phyloP scores from a whole-genome alignment of 2,888 invertebrate species.

The Dyspetes luteomarginatus region DNA sequence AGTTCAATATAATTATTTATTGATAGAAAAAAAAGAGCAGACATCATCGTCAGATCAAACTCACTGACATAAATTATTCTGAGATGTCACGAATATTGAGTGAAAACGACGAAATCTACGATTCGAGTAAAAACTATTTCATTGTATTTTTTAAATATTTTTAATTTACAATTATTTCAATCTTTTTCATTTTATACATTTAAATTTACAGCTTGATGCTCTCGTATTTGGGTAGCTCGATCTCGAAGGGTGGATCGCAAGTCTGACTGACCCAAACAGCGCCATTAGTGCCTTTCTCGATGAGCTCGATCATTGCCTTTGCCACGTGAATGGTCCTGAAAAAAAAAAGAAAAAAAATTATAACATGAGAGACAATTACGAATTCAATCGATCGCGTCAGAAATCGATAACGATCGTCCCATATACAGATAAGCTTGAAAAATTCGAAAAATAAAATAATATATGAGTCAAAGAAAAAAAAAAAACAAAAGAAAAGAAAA shows the following conservation, averaged over 20 bases:
- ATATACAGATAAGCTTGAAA: not conserved
- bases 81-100: not conserved
- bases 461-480: not conserved
- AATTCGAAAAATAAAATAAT: not conserved
- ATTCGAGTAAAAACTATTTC: not conserved
- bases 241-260: slow-evolving; percentile 71
- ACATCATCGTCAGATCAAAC: too few relatives aligned
- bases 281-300: slow-evolving; percentile 74
- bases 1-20: slow-evolving; percentile 20
- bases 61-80: not conserved
- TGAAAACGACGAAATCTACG: slow-evolving; percentile 19
- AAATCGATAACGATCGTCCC: not conserved
- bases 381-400: not conserved
- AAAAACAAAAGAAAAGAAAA: not conserved
- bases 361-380: not conserved
- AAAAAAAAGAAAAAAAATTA: slow-evolving; percentile 22
- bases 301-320: slow-evolving; percentile 72
- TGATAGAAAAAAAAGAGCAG: not conserved
- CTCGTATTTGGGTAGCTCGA: slow-evolving; percentile 65
- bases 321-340: slow-evolving; percentile 74
- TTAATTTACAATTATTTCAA: not conserved
- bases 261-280: slow-evolving; percentile 74
- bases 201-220: not conserved
- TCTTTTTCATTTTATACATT: not conserved
- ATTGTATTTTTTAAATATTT: not conserved